phyloP scores from a whole-genome alignment of 2,113 vertebrate genomes.

The Hippocampus barbouri region DNA sequence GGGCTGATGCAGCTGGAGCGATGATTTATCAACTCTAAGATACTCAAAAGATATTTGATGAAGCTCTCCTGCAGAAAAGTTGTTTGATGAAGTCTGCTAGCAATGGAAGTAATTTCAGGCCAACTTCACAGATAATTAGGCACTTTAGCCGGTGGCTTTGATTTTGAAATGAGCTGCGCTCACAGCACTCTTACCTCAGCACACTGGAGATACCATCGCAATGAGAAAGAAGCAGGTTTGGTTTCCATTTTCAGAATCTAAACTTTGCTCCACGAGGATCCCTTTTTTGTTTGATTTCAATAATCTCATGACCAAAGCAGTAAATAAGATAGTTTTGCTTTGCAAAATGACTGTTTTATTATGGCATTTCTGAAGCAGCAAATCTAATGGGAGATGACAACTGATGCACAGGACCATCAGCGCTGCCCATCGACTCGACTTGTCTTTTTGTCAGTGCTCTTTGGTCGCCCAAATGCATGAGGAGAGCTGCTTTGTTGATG shows the following conservation, averaged over 20 bases:
- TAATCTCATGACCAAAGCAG: background rate
- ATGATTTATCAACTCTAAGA: conserved; percentile 66
- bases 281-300: background rate
- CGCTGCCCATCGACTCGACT: background rate
- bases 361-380: background rate
- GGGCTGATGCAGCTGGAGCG: conserved; percentile 30
- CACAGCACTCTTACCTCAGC: conserved; percentile 29
- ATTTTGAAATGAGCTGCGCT: conserved; percentile 55
- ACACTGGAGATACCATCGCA: conserved; percentile 14
- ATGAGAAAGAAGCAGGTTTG: background rate
- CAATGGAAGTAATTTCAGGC: conserved; percentile 67
- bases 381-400: background rate
- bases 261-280: background rate
- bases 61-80: conserved; percentile 54
- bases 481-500: background rate
- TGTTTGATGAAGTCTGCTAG: conserved; percentile 59
- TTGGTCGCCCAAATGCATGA: conserved; percentile 2
- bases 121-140: conserved; percentile 73
- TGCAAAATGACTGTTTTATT: background rate
- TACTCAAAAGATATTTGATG: conserved; percentile 63
- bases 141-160: conserved; percentile 60
- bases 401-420: background rate
- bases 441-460: background rate
- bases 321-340: background rate
- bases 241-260: background rate